Percentiles rank a stretch among this genome's conserved stretches.
These are phyloP conservation scores for Volucella inflata DNA, from an alignment of 2,888 invertebrate genomes.

Conservation along the genomic window DNA sequence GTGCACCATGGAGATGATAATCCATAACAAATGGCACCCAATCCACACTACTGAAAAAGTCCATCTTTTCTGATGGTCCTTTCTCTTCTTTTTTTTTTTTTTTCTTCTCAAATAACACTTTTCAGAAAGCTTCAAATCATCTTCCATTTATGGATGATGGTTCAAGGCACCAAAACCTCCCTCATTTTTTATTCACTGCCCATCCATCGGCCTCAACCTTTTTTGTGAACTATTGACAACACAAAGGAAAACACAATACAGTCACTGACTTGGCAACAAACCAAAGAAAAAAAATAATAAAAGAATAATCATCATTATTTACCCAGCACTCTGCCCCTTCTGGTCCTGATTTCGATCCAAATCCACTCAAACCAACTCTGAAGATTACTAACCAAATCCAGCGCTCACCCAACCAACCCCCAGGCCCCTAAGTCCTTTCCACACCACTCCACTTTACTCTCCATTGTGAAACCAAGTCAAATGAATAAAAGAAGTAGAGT, in stretches of 20 bases:
- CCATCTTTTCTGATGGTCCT: not conserved
- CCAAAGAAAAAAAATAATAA: constrained; percentile 45
- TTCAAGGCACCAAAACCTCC: constrained; percentile 34
- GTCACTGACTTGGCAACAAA: constrained; percentile 69
- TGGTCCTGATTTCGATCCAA: not conserved
- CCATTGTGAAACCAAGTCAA: constrained; percentile 65
- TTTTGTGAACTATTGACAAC: not conserved
- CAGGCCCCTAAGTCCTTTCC: not conserved
- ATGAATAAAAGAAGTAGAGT: constrained; percentile 71
- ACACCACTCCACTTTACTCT: not conserved
- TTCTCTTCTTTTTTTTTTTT: constrained; percentile 4
- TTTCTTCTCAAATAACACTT: constrained; percentile 19
- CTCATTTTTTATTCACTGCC: constrained; percentile 13
- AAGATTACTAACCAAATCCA: constrained; percentile 38
- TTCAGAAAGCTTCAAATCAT: constrained; percentile 48
- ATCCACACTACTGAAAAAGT: not conserved
- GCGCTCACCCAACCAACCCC: not conserved
- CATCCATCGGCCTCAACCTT: not conserved
- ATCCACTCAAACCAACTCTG: constrained; percentile 29
- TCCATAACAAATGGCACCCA: constrained; percentile 11
- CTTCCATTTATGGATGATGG: constrained; percentile 66
- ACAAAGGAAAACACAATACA: constrained; percentile 61
- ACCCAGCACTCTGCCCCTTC: not conserved
- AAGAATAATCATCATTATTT: constrained; percentile 57
- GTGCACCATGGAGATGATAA: constrained; percentile 10